Percentiles rank a stretch among this genome's conserved stretches.
Conservation (phyloP, 2,888 invertebrate species). For the Scaptomyza cyrtandrae region DNA sequence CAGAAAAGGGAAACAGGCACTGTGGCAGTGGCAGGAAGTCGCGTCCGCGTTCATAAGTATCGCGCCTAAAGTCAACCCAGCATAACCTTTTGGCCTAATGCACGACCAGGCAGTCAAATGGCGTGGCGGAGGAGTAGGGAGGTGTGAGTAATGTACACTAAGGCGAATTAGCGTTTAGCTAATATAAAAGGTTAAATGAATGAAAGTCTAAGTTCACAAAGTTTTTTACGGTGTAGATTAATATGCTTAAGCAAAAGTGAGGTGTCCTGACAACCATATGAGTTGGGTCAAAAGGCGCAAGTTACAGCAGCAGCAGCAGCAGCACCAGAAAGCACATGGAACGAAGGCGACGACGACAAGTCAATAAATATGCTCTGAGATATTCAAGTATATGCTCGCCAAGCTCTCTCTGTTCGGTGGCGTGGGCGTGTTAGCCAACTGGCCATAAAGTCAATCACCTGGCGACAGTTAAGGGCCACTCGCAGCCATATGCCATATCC, state of each 20-base stretch:
- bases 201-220: not conserved
- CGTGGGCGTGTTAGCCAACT: conserved; percentile 18
- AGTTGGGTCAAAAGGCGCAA: conserved; percentile 61
- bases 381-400: conserved; percentile 64
- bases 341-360: conserved; percentile 64
- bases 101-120: conserved; percentile 76
- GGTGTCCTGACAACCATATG: conserved; percentile 64
- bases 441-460: conserved; percentile 59
- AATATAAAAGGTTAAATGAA: not conserved
- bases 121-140: conserved; percentile 47
- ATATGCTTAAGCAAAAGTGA: conserved; percentile 6
- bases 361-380: conserved; percentile 71
- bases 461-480: conserved; percentile 56
- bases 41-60: conserved; percentile 47
- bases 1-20: not conserved
- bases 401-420: not conserved
- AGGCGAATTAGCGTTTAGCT: not conserved
- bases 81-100: conserved; percentile 69
- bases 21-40: conserved; percentile 21
- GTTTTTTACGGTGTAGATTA: not conserved
- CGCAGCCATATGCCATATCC: conserved; percentile 17
- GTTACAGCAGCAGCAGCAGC: not conserved
- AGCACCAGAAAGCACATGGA: conserved; percentile 5
- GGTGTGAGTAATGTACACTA: not conserved
- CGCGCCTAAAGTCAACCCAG: conserved; percentile 57